A percentile compares a stretch with the other conserved stretches of the same genome.
phyloP scores from a whole-genome alignment of 2,888 invertebrate species.

The Chloroclystis v-ata region DNA sequence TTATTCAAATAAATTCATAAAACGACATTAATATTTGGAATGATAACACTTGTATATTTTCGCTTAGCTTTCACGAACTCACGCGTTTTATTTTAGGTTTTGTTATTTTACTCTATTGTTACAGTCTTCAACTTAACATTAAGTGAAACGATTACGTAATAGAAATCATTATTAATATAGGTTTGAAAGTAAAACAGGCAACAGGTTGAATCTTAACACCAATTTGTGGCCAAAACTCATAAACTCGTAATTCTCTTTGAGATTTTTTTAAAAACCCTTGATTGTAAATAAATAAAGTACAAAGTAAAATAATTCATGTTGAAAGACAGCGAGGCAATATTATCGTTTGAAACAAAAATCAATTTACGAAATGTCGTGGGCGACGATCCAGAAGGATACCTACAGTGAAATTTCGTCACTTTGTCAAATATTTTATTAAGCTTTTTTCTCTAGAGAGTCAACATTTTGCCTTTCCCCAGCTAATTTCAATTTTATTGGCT shows the following conservation, averaged over 20 bases:
- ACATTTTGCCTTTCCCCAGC: neutral
- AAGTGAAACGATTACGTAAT: no score
- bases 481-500: neutral
- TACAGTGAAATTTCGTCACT: slow-evolving; percentile 18
- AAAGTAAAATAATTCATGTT: neutral
- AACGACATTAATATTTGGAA: neutral
- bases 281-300: slow-evolving; percentile 3
- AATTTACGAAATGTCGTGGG: slow-evolving; percentile 24
- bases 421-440: slow-evolving; percentile 12
- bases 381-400: slow-evolving; percentile 23
- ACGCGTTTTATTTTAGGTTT: no score
- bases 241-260: no score
- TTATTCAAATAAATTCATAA: slow-evolving; percentile 8
- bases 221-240: no score
- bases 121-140: no score
- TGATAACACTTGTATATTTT: no score
- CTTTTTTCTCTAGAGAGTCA: slow-evolving; percentile 3
- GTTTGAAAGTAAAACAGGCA: no score
- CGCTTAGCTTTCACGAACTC: no score
- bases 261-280: neutral
- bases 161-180: no score
- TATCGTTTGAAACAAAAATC: slow-evolving; percentile 19
- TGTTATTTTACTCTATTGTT: no score
- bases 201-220: no score
- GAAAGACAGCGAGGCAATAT: neutral